These are phyloP conservation scores for Hippocampus zosterae DNA, from an alignment of 2,113 vertebrate genomes.

Conservation along the genomic window DNA sequence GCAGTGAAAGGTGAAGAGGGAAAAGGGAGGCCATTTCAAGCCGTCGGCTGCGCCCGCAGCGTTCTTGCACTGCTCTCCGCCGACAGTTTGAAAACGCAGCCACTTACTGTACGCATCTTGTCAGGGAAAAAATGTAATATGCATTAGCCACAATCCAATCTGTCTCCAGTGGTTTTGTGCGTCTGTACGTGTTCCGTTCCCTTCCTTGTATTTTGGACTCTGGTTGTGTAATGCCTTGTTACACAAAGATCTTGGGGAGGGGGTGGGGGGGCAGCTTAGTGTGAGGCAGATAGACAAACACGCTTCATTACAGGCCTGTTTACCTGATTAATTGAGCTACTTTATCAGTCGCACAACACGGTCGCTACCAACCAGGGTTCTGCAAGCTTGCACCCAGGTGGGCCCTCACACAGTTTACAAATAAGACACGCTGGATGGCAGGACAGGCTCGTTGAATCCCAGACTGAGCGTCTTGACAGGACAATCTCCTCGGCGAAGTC, in stretches of 20 bases:
- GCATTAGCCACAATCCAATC: constrained; percentile 68
- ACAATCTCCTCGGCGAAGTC: constrained; percentile 22
- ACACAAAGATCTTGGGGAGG: constrained; percentile 31
- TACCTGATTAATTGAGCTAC: constrained; percentile 66
- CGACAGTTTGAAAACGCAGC: constrained; percentile 55
- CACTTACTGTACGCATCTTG: constrained; percentile 64
- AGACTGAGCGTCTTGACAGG: constrained; percentile 1
- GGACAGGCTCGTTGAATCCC: constrained; percentile 11
- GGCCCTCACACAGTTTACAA: constrained; percentile 11
- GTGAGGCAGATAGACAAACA: constrained; percentile 51
- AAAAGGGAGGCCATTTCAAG: constrained; percentile 34
- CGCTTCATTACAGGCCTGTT: constrained; percentile 67
- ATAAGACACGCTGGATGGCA: constrained; percentile 25
- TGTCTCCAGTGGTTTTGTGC: constrained; percentile 53
- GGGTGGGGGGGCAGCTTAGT: constrained; percentile 51
- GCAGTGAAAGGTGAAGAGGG: constrained; percentile 13
- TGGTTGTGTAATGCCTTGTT: constrained; percentile 9
- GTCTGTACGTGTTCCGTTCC: constrained; percentile 9
- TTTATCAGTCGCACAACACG: constrained; percentile 53
- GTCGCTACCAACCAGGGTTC: constrained; percentile 30
- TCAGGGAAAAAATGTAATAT: constrained; percentile 64
- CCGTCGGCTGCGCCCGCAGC: constrained; percentile 39
- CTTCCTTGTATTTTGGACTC: constrained; percentile 2
- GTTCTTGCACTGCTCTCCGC: constrained; percentile 28
- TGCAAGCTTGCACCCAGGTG: constrained; percentile 19